A percentile compares a stretch with the other conserved stretches of the same genome.
These are phyloP conservation scores for Synergus itoensis DNA, from an alignment of 2,888 invertebrate genomes.

Conservation along the genomic window DNA sequence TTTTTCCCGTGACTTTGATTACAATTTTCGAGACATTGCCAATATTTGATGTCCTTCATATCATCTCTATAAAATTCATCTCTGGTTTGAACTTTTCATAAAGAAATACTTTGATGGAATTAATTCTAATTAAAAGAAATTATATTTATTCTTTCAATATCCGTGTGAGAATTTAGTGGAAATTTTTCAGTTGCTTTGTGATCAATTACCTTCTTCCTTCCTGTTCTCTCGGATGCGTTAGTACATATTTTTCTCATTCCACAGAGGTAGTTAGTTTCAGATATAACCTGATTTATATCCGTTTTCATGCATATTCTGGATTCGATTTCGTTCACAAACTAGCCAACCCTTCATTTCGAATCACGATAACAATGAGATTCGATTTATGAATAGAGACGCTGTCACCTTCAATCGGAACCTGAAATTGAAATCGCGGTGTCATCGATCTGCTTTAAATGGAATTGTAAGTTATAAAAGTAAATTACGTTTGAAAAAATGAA, in stretches of 20 bases:
- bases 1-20: not conserved
- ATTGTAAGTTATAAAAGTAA: not conserved
- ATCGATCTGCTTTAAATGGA: not conserved
- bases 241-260: not conserved
- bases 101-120: not conserved
- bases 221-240: not conserved
- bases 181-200: not conserved
- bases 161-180: not conserved
- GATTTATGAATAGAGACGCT: conserved; percentile 46
- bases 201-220: not conserved
- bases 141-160: not conserved
- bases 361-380: conserved; percentile 53
- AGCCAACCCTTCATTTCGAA: not conserved
- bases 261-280: not conserved
- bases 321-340: not conserved
- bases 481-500: not conserved
- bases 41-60: not conserved
- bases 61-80: not conserved
- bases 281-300: not conserved
- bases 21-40: not conserved
- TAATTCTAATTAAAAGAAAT: not conserved
- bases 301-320: not conserved
- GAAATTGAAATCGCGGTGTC: conserved; percentile 42
- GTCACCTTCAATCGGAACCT: conserved; percentile 30
- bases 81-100: not conserved